A percentile compares a stretch with the other conserved stretches of the same genome.
Conservation (phyloP, 2,113 vertebrate species). For the Amphiprion percula region DNA sequence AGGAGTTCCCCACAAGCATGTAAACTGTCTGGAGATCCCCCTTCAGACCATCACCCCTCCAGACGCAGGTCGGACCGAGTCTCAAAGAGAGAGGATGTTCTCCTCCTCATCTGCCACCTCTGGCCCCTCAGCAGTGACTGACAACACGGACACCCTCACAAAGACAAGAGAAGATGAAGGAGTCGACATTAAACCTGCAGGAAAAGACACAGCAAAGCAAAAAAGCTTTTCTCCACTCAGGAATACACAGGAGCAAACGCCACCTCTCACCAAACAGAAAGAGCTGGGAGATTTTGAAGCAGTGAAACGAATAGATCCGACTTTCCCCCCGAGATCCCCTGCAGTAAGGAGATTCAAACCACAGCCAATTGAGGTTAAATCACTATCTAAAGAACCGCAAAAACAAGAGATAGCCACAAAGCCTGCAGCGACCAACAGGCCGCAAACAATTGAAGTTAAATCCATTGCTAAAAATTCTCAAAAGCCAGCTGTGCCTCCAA, state of each 20-base stretch:
- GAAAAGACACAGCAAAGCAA: constrained; percentile 52
- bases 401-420: constrained; percentile 61
- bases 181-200: constrained; percentile 26
- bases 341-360: constrained; percentile 69
- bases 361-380: constrained; percentile 78
- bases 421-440: constrained; percentile 51
- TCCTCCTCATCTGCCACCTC: constrained; percentile 64
- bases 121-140: constrained; percentile 18
- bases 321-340: constrained; percentile 75
- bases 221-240: constrained; percentile 17
- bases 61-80: constrained; percentile 53
- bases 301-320: constrained; percentile 74
- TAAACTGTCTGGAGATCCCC: constrained; percentile 84
- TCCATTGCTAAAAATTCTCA: constrained; percentile 81
- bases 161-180: constrained; percentile 48
- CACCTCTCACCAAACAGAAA: constrained; percentile 37
- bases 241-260: constrained; percentile 46
- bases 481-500: constrained; percentile 81
- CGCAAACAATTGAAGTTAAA: constrained; percentile 83
- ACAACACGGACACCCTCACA: constrained; percentile 37
- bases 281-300: constrained; percentile 70
- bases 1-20: constrained; percentile 74
- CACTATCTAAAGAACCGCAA: constrained; percentile 71
- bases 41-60: constrained; percentile 67
- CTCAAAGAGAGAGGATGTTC: constrained; percentile 63